phyloP scores from a whole-genome alignment of 2,113 vertebrate genomes.

The Hylia prasina region DNA sequence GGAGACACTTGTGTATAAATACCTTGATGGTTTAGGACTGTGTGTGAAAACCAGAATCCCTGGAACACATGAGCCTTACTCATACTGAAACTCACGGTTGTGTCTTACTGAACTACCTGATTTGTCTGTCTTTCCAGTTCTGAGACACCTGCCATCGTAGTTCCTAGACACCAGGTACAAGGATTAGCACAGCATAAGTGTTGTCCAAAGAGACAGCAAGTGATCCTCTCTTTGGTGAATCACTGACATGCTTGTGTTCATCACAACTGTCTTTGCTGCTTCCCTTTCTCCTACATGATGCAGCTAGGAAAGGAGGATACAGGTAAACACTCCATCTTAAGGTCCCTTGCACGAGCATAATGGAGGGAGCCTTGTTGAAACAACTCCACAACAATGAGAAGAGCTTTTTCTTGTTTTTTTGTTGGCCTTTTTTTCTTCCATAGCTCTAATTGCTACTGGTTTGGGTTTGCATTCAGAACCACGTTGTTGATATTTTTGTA shows the following conservation, averaged over 20 bases:
- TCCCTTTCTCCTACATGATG: background rate
- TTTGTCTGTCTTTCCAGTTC: background rate
- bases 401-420: no score
- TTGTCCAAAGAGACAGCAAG: background rate
- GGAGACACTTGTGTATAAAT: background rate
- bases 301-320: background rate
- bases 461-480: background rate
- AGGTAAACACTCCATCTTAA: background rate
- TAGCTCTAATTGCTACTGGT: background rate
- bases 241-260: background rate
- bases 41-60: background rate
- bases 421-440: background rate
- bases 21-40: background rate
- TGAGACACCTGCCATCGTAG: background rate
- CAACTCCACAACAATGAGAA: background rate
- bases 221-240: background rate
- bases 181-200: background rate
- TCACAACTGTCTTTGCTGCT: background rate
- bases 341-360: background rate
- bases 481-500: background rate
- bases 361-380: background rate
- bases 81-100: background rate
- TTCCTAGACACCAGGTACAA: background rate
- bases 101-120: background rate
- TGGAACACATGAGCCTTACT: accelerated